Base-by-base conservation (phyloP, 2,797 vertebrate genomes). In the Diplodus puntazzo region DNA sequence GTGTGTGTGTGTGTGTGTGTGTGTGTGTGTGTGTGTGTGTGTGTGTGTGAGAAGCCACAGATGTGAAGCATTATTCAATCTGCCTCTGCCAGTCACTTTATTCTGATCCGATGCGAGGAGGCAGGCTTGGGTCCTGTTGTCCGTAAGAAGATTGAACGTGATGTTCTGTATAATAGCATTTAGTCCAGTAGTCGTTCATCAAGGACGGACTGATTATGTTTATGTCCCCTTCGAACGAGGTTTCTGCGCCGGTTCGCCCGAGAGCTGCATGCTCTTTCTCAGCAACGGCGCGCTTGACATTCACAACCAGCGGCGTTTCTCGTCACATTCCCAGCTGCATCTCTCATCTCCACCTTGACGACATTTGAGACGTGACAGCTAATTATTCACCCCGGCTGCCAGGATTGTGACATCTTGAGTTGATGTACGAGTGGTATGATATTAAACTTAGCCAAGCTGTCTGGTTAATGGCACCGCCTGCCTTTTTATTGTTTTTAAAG, bases 61-160 rank as follows among this genome's bases (percentile, higher is more conserved):
- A 88, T 74, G 78, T 53, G 76, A 69, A 62, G 23, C 68, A 2
- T 83, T 75, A 84, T 65, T 75, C n/a, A 61, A 52, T 82, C 81
- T 55, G 23, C 54, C 45, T 69, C 60, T 27, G 62, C 63, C 69
- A 65, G 69, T 83, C 78, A 67, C 53, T 81, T 64, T 18, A 58
- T 77, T 25, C 8, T 55, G 52, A 79, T 76, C 60, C 46, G 18
- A 60, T 20, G 23, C 57, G 48, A 68, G 73, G 65, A 55, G 50
- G 23, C 77, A 50, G 48, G 43, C 67, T 58, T 67, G 7, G 18
- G 43, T 77, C 13, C 55, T 59, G 61, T 30, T 86, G 58, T 52
- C 30, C 54, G 8, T 54, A 25, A 77, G 70, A 39, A 50, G 58
- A 48, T 71, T 79, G 65, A 57, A 77, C 45, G n/a, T 17, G 54